Evolutionary conservation across 2,888 invertebrate species (phyloP).

Genomic region (Caenorhabditis becei): DNA sequence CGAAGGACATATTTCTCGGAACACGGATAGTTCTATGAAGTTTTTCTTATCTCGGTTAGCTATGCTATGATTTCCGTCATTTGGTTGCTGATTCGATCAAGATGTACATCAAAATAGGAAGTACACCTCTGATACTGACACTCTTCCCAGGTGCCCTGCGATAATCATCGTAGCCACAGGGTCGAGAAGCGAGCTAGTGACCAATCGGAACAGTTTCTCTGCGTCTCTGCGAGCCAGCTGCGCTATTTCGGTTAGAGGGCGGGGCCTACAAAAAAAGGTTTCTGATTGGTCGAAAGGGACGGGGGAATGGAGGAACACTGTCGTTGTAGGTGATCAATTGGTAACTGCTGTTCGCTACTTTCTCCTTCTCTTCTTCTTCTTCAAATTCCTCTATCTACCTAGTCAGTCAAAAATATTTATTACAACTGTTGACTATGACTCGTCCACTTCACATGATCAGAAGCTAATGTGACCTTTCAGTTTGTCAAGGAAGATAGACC

Average conservation of each 20-base stretch:
- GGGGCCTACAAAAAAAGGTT: constrained; percentile 28
- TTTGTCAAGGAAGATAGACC: constrained; percentile 18
- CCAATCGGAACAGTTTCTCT: constrained; percentile 34
- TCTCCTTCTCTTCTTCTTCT: constrained; percentile 27
- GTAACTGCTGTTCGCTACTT: constrained; percentile 22
- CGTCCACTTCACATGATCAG: constrained; percentile 15
- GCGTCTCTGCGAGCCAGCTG: constrained; percentile 11
- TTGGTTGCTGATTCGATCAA: constrained; percentile 1
- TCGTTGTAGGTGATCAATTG: constrained; percentile 32
- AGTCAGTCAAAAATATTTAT: constrained; percentile 1
- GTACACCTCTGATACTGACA: not conserved
- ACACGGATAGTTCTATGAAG: not conserved
- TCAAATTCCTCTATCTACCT: constrained; percentile 20
- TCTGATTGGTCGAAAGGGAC: constrained; percentile 38
- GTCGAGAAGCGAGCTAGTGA: not conserved
- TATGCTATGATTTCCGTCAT: not conserved
- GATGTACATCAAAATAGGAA: not conserved
- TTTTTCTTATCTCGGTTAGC: not conserved
- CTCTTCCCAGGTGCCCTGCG: not conserved
- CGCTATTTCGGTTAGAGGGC: not conserved
- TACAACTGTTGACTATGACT: constrained; percentile 21
- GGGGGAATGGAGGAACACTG: constrained; percentile 6
- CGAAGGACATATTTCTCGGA: constrained; percentile 9
- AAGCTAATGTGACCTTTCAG: constrained; percentile 15
- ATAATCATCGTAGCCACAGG: not conserved